A percentile compares a stretch with the other conserved stretches of the same genome.
Evolutionary conservation across 2,888 invertebrate species (phyloP).

Genomic region (Leptothorax acervorum): DNA sequence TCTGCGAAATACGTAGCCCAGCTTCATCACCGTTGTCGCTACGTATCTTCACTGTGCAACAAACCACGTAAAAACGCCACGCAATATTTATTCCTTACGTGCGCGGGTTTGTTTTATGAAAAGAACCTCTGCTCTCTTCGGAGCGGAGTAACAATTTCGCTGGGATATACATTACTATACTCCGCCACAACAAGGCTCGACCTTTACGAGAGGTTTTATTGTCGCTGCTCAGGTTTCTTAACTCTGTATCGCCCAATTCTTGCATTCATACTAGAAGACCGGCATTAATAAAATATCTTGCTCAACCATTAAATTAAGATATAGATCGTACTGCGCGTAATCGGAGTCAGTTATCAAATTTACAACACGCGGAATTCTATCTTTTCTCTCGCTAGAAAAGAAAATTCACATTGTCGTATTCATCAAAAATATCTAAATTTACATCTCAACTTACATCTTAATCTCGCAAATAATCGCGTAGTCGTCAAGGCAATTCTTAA

Average conservation of each 20-base stretch:
- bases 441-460: background rate
- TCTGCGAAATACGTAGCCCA: constrained; percentile 3
- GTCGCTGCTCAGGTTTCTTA: constrained; percentile 41
- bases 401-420: background rate
- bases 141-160: constrained; percentile 27
- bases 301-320: background rate
- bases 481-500: constrained; percentile 21
- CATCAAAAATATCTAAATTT: background rate
- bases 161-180: constrained; percentile 35
- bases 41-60: background rate
- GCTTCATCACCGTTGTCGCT: constrained; percentile 13
- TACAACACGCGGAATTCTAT: background rate
- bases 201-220: constrained; percentile 39
- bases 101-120: constrained; percentile 24
- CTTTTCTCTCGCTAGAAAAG: background rate
- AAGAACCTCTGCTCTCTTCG: background rate
- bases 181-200: constrained; percentile 11
- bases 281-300: constrained; percentile 8
- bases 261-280: background rate
- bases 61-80: background rate
- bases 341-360: background rate
- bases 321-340: background rate
- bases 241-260: constrained; percentile 30
- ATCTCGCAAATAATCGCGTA: constrained; percentile 22
- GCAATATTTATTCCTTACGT: constrained; percentile 29